Conservation (phyloP, 2,113 vertebrate genomes). For the Trinectes maculatus region DNA sequence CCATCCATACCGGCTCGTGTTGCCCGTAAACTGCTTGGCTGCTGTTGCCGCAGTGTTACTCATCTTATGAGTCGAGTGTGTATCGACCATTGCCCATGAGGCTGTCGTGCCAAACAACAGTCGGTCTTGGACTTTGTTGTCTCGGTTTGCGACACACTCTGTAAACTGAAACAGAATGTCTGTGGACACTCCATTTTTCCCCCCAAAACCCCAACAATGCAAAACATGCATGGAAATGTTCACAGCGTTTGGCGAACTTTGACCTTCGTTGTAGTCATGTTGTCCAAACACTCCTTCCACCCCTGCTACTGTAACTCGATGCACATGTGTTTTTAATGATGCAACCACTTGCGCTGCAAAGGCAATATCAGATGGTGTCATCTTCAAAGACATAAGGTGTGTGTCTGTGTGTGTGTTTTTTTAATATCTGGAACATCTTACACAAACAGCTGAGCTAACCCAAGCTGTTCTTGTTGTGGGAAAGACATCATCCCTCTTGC, state of each 20-base stretch:
- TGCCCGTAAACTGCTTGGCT: slow-evolving; percentile 18
- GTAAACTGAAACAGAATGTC: slow-evolving; percentile 12
- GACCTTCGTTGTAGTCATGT: slow-evolving; percentile 25
- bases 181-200: neutral
- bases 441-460: slow-evolving; percentile 73
- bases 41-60: slow-evolving; percentile 26
- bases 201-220: neutral
- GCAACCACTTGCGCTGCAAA: slow-evolving; percentile 39
- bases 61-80: slow-evolving; percentile 10
- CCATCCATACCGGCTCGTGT: slow-evolving; percentile 24
- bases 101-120: slow-evolving; percentile 38
- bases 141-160: slow-evolving; percentile 28
- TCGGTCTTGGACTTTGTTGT: slow-evolving; percentile 34
- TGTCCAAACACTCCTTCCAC: slow-evolving; percentile 53
- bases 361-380: slow-evolving; percentile 69
- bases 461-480: slow-evolving; percentile 63
- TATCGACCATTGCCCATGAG: slow-evolving; percentile 1
- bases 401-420: slow-evolving; percentile 68
- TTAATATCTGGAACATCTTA: slow-evolving; percentile 60
- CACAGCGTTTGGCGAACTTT: slow-evolving; percentile 20
- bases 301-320: slow-evolving; percentile 60
- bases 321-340: slow-evolving; percentile 75
- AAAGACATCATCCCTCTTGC: slow-evolving; percentile 58
- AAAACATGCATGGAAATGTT: neutral
- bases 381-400: slow-evolving; percentile 76